Conservation (phyloP, 2,113 vertebrate species). For the Dipodomys stephensi region DNA sequence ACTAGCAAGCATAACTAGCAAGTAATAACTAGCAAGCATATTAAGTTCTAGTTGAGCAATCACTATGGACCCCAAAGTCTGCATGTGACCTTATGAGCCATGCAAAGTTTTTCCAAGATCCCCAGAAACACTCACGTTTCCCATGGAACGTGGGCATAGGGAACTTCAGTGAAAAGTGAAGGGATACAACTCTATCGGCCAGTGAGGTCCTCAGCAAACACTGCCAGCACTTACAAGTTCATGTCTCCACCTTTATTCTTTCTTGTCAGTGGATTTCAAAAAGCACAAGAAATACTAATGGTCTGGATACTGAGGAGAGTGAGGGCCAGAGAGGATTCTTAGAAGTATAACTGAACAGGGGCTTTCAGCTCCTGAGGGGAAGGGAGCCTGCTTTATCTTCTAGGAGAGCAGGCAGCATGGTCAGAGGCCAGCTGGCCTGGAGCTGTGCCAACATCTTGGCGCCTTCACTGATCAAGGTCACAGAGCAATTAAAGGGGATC, state of each 20-base stretch:
- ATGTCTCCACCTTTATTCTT: background rate
- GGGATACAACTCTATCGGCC: background rate
- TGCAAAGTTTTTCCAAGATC: background rate
- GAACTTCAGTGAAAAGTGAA: background rate
- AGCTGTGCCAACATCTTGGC: background rate
- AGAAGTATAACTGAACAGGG: background rate
- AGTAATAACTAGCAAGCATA: background rate
- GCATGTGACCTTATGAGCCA: too few relatives aligned
- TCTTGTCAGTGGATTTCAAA: background rate
- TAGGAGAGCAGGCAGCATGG: background rate
- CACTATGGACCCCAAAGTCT: background rate
- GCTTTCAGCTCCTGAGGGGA: background rate
- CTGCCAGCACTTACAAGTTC: background rate
- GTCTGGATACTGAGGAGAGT: background rate
- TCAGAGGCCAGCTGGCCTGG: slow-evolving; percentile 25
- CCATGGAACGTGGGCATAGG: background rate
- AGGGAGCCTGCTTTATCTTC: background rate
- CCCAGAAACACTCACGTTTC: background rate
- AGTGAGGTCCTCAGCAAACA: background rate
- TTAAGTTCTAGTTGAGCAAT: background rate
- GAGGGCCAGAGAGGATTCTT: background rate
- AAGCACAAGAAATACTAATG: background rate
- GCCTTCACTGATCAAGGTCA: slow-evolving; percentile 40
- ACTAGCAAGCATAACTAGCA: too few relatives aligned
- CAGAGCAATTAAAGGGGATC: slow-evolving; percentile 64